These are phyloP conservation scores for Amitus sp. DNA, from an alignment of 2,888 invertebrate genomes.

Conservation along the genomic window DNA sequence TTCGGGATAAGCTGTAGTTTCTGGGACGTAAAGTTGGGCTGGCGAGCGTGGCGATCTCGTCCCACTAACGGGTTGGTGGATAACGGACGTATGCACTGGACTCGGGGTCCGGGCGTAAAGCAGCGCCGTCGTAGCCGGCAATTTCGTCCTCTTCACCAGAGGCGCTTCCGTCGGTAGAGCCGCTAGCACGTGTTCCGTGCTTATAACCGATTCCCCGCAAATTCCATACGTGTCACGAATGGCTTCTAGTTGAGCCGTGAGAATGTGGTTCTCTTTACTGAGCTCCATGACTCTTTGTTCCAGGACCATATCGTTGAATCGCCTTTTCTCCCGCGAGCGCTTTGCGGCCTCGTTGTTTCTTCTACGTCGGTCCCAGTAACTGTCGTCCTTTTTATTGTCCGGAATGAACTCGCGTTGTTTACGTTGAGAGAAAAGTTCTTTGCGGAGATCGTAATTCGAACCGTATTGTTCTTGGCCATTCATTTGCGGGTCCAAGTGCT, in stretches of 20 bases:
- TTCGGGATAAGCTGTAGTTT: conserved; percentile 60
- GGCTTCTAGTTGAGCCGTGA: conserved; percentile 91
- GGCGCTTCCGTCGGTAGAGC: conserved; percentile 88
- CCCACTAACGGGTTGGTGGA: conserved; percentile 69
- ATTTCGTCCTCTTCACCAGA: conserved; percentile 79
- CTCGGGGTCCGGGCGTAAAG: conserved; percentile 70
- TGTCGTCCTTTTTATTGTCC: conserved; percentile 95
- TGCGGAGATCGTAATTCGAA: conserved; percentile 69
- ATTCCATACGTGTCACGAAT: conserved; percentile 94
- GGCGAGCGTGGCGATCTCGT: conserved; percentile 63
- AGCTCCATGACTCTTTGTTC: conserved; percentile 94
- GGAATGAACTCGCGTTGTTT: conserved; percentile 97
- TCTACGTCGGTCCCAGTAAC: conserved; percentile 95
- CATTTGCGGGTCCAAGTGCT: conserved; percentile 61
- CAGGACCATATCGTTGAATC: conserved; percentile 96
- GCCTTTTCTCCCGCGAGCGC: conserved; percentile 93
- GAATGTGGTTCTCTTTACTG: conserved; percentile 93
- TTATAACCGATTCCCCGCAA: conserved; percentile 85
- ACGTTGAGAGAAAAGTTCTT: conserved; percentile 88
- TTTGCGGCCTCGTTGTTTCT: conserved; percentile 98
- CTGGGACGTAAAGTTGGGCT: conserved; percentile 60
- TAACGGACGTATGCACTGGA: conserved; percentile 72
- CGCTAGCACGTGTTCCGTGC: conserved; percentile 88
- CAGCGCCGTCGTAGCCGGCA: conserved; percentile 59
- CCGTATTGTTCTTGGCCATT: conserved; percentile 56